Conservation (phyloP, 1,140 invertebrate species). For the Aphelenchoides fujianensis region DNA sequence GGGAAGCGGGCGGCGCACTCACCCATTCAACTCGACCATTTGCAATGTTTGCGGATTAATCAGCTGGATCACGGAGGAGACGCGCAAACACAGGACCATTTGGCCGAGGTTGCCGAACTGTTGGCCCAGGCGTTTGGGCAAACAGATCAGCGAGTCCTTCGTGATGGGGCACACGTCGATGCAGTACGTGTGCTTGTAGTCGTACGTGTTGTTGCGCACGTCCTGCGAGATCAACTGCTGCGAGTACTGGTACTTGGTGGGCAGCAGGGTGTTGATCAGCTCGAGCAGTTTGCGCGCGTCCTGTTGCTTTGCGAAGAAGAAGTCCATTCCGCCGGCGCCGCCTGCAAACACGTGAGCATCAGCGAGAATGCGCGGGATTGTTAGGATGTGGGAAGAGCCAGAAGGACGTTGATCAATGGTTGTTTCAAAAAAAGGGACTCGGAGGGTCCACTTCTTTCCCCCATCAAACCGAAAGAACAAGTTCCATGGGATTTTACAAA, state of each 20-base stretch:
- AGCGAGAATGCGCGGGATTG: too few species aligned
- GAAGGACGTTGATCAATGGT: too few species aligned
- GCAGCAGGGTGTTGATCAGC: constrained; percentile 81
- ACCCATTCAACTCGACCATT: constrained; percentile 68
- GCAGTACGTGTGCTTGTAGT: constrained; percentile 82
- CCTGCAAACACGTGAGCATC: too few species aligned
- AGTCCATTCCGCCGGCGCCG: constrained; percentile 94
- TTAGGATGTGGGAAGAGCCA: too few species aligned
- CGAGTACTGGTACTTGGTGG: constrained; percentile 65
- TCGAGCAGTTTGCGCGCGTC: constrained; percentile 92
- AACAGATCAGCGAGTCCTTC: constrained; percentile 88
- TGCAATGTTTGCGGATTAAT: constrained; percentile 89
- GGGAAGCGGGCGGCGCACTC: constrained; percentile 17
- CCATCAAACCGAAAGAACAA: too few species aligned
- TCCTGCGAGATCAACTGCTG: constrained; percentile 91
- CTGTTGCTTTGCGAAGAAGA: constrained; percentile 84
- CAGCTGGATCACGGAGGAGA: constrained; percentile 82
- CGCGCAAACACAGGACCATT: constrained; percentile 81
- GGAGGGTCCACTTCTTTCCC: too few species aligned
- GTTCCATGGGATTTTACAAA: too few species aligned
- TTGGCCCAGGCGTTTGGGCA: constrained; percentile 80
- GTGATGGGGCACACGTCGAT: constrained; percentile 94
- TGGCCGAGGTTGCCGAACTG: constrained; percentile 86
- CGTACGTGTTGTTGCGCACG: constrained; percentile 90
- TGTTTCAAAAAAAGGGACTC: too few species aligned